These are phyloP conservation scores for Vespertilio murinus DNA, from an alignment of 2,797 vertebrate genomes.

Conservation along the genomic window DNA sequence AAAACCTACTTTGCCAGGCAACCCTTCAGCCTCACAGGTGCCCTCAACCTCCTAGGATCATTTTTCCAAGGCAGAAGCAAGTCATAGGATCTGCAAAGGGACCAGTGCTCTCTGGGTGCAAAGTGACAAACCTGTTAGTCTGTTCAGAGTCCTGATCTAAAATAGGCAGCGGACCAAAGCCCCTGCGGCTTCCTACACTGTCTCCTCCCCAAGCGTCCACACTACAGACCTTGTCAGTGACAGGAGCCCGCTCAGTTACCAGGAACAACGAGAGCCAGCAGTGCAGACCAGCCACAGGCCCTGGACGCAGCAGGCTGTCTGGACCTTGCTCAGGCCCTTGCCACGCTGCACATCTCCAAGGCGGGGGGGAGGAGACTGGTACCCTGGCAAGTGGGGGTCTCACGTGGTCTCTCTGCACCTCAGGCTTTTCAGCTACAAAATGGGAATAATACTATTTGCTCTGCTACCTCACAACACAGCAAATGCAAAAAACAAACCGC, in stretches of 20 bases:
- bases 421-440: neutral
- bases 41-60: neutral
- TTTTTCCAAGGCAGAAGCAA: neutral
- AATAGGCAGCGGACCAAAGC: neutral
- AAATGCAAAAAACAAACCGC: neutral
- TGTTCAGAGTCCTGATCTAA: neutral
- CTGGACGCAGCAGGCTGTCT: neutral
- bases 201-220: neutral
- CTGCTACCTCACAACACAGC: neutral
- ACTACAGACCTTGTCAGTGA: neutral
- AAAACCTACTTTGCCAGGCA: neutral
- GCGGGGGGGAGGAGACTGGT: neutral
- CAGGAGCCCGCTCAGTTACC: neutral
- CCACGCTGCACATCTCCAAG: no score
- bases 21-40: neutral
- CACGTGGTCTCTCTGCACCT: neutral
- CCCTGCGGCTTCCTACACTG: neutral
- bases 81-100: neutral
- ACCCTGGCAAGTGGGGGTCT: accelerated
- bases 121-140: neutral
- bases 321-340: neutral
- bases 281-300: neutral
- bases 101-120: neutral
- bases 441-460: neutral
- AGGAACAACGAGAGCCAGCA: no score